Base-by-base conservation (phyloP, 2,113 vertebrate genomes). In the Pachypanchax playfairii region DNA sequence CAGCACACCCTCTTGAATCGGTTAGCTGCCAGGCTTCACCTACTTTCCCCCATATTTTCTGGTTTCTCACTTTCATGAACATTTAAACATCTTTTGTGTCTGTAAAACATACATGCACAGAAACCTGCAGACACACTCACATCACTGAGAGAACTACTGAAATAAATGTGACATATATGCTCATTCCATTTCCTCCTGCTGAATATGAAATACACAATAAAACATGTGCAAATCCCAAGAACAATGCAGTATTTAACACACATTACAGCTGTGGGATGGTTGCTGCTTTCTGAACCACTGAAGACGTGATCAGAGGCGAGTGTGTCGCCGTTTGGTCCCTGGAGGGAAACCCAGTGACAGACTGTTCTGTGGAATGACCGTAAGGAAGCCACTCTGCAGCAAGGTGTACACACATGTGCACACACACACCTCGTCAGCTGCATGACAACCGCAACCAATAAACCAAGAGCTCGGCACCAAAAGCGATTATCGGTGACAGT, bases 171-270 rank as follows among this genome's bases (percentile, higher is more conserved):
- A 35, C 10, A 35, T 12, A 35, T 35, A 35, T 35, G 4, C 5
- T 11, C 11, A 12, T 12, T 4, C 33, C 10, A 11, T 35, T 21
- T 56, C 67, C 70, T 62, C 9, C 14, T 24, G 56, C 29, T 33
- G 44, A 80, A 69, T 33, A 54, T 55, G 41, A 5, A 48, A 6
- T 28, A 31, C 38, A 61, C 49, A 35, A 1, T 11, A 20, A 42
- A 18, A 42, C 8, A 12, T 14, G 5, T n/a, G 24, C 1, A 4
- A 41, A 67, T 46, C 48, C 26, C 61, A 56, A 48, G 75, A 75
- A 84, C 84, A 89, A 89, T 86, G 70, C 57, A 68, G 83, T 82
- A 80, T 80, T 87, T 77, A 83, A 55, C 71, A 75, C 75, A 76
- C 71, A 77, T 72, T 71, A 84, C 73, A 77, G 80, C 67, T 73